A percentile compares a stretch with the other conserved stretches of the same genome.
Evolutionary conservation across 2,797 vertebrate genomes (phyloP).

Genomic region (Pangasius larnaudii): DNA sequence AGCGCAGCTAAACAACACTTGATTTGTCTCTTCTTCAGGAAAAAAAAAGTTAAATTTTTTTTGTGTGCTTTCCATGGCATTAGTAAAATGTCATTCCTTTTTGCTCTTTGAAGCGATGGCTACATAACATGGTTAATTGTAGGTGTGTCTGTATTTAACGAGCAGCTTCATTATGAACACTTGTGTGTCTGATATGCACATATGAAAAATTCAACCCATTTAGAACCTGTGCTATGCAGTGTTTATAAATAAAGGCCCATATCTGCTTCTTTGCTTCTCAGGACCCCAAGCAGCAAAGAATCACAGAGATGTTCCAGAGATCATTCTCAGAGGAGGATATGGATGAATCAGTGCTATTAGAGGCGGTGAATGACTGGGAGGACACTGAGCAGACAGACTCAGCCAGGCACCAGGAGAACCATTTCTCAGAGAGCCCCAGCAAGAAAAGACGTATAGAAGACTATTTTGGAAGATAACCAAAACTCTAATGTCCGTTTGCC

Average conservation of each 20-base stretch:
- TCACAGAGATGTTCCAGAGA: conserved; percentile 90
- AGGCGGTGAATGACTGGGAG: conserved; percentile 79
- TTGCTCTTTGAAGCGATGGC: background rate
- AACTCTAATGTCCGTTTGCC: background rate
- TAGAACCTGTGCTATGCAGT: background rate
- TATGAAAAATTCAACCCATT: background rate
- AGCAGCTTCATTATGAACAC: background rate
- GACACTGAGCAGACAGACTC: conserved; percentile 63
- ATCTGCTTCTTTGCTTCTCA: conserved; percentile 57
- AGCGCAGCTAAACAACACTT: background rate
- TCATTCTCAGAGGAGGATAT: conserved; percentile 79
- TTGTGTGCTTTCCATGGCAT: background rate
- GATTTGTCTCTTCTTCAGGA: background rate
- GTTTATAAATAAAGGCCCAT: conserved; percentile 15
- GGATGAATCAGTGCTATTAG: conserved; percentile 78
- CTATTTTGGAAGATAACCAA: conserved; percentile 65
- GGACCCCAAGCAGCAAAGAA: conserved; percentile 85
- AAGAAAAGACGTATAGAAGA: conserved; percentile 75
- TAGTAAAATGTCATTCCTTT: background rate
- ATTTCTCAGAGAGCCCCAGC: conserved; percentile 60
- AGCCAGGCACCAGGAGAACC: conserved; percentile 43
- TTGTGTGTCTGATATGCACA: background rate
- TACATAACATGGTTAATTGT: background rate
- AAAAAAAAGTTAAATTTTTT: background rate
- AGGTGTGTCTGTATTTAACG: background rate